phyloP scores from a whole-genome alignment of 1,140 invertebrate species.

The Drosophila kanapiae region DNA sequence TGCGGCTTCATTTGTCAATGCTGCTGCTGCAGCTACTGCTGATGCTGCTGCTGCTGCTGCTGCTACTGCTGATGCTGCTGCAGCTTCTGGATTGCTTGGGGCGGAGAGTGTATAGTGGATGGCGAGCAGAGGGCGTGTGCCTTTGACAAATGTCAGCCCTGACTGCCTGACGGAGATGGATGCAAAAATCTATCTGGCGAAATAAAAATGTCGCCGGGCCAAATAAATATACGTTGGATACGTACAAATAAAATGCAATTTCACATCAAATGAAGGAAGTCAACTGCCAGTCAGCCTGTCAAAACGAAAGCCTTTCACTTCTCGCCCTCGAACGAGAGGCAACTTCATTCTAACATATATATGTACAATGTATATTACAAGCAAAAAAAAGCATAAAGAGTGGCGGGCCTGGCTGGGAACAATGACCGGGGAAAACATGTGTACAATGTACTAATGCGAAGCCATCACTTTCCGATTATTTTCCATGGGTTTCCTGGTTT shows the following conservation, averaged over 20 bases:
- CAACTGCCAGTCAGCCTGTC: constrained; percentile 58
- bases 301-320: constrained; percentile 23
- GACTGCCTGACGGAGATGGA: constrained; percentile 46
- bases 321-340: not conserved
- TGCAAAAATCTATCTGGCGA: constrained; percentile 56
- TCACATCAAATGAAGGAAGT: constrained; percentile 38
- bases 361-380: not conserved
- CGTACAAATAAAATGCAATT: constrained; percentile 51
- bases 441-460: constrained; percentile 14
- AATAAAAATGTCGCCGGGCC: constrained; percentile 52
- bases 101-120: not conserved
- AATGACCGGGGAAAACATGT: constrained; percentile 11
- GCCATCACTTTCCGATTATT: constrained; percentile 10
- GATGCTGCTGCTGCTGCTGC: constrained; percentile 32
- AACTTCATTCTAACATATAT: constrained; percentile 24
- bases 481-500: not conserved
- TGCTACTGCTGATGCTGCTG: constrained; percentile 7
- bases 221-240: constrained; percentile 21
- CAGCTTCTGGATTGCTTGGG: not conserved
- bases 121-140: not conserved
- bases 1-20: constrained; percentile 61
- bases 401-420: not conserved
- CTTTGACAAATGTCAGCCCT: constrained; percentile 51
- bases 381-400: not conserved
- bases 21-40: constrained; percentile 15